These are phyloP conservation scores for Bellardia bayeri DNA, from an alignment of 2,888 invertebrate species.

Conservation along the genomic window DNA sequence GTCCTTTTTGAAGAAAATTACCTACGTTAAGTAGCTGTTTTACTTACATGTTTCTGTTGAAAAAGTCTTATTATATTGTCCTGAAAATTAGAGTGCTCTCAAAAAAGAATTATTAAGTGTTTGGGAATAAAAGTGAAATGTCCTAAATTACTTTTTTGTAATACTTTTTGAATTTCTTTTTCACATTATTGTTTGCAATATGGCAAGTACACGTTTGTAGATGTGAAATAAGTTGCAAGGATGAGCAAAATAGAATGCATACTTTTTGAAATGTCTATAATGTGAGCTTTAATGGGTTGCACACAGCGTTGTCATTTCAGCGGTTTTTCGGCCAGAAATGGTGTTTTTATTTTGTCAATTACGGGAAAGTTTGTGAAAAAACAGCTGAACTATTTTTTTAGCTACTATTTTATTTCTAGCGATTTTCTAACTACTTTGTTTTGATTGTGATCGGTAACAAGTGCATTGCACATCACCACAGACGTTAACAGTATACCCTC, in stretches of 20 bases:
- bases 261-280: constrained; percentile 28
- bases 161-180: constrained; percentile 9
- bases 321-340: no score
- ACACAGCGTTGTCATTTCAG: no score
- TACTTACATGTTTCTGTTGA: neutral
- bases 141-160: constrained; percentile 35
- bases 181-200: constrained; percentile 25
- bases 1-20: neutral
- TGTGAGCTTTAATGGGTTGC: constrained; percentile 45
- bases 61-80: neutral
- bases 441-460: no score
- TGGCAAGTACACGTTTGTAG: constrained; percentile 6
- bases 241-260: constrained; percentile 44
- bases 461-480: no score
- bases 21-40: neutral
- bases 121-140: constrained; percentile 59
- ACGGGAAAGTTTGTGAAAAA: no score
- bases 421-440: no score
- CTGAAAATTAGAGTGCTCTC: constrained; percentile 1
- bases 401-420: no score
- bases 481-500: no score
- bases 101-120: constrained; percentile 35
- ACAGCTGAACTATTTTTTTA: no score
- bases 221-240: constrained; percentile 32
- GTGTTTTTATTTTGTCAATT: no score